Conservation (phyloP, 2,113 vertebrate species). For the Psophia crepitans region DNA sequence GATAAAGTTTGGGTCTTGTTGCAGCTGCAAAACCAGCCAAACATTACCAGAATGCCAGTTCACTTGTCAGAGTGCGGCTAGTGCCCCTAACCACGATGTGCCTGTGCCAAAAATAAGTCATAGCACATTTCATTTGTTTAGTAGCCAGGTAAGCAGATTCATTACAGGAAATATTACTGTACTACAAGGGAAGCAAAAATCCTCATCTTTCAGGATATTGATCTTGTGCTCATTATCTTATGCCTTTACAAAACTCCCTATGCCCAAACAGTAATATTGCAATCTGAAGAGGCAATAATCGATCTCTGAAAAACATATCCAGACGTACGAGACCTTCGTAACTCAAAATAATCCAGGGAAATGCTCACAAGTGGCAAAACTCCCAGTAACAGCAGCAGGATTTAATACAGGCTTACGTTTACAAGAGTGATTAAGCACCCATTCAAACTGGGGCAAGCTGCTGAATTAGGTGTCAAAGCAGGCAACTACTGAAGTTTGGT, state of each 20-base stretch:
- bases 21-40: not conserved
- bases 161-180: not conserved
- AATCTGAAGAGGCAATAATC: not conserved
- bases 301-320: not conserved
- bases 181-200: not conserved
- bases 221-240: not conserved
- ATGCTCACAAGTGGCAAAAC: not conserved
- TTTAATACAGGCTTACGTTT: not conserved
- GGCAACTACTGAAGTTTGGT: not conserved
- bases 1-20: not conserved
- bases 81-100: not conserved
- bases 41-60: not conserved
- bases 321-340: not conserved
- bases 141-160: not conserved
- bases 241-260: not conserved
- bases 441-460: not conserved
- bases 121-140: not conserved
- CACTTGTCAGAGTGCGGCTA: not conserved
- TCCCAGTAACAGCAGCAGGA: not conserved
- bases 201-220: not conserved
- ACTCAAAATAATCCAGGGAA: not conserved
- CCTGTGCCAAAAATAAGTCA: not conserved
- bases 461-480: not conserved
- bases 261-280: not conserved
- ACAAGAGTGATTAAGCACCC: not conserved